Base-by-base conservation (phyloP, 2,888 invertebrate genomes). In the Heliconius ethilla region DNA sequence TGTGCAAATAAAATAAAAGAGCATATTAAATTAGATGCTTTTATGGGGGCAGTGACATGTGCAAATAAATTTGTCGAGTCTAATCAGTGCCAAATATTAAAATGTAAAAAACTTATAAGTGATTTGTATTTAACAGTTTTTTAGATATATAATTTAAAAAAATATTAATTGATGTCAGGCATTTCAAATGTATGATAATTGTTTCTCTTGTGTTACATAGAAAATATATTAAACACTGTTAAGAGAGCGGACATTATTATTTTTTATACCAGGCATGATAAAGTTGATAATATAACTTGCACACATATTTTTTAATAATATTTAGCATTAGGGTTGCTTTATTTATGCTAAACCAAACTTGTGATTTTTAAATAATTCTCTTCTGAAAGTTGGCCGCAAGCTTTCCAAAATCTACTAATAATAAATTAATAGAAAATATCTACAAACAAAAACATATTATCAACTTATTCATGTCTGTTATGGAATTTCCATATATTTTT, bases 1-100 rank as follows among this genome's bases (percentile, higher is more conserved):
- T 65, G 70, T 55, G 33, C 70, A 76, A 70, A 65, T 18, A 70
- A 76, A 22, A 51, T 37, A 70, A 63, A 51, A 27, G 65, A 25
- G 72, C 70, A 63, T 51, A 37, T 33, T 37, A 59, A 33, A 73
- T 73, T 40, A 37, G 25, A 18, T 55, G 33, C 33, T 51, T 37
- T 25, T 72, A 72, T 65, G n/a, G 62, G 59, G 37, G 63, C 5
- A 25, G 11, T 27, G 27, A 73, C 5, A 67, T 59, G 37, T 62
- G 29, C 15, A 66, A 67, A 67, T 66, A 73, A 66, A 65, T 55
- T 59, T 25, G 4, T 73, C 6, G 10, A 59, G 9, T 13, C 59
- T 9, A 66, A 55, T 66, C 65, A 40, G 37, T 29, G 27, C 51
- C 27, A 65, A 59, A 18, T 15, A 27, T 27, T 63, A 27, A 63